Evolutionary conservation across 2,797 vertebrate species (phyloP), one percentile per base, ranked within the genome.

Genomic region (Triplophysa yarkandensis): DNA sequence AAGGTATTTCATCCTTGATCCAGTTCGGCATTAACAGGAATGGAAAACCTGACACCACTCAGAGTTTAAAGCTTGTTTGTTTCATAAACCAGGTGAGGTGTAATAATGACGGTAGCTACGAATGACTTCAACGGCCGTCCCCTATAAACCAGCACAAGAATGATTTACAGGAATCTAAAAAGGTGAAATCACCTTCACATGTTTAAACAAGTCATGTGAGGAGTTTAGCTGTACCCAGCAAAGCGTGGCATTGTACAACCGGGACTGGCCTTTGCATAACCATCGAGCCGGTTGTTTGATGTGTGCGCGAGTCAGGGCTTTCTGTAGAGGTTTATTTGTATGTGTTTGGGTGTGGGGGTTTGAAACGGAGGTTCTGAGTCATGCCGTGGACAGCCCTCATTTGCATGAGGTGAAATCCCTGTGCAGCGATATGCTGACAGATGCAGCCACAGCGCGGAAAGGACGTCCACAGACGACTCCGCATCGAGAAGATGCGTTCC

Each of bases 381-480:
- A 83, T 58, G 43, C 67, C 67, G 28, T 68, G 41, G 76, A 70
- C 66, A 48, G 63, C 52, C 23, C 54, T 54, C 34, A 83, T 84
- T 84, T 84, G 81, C 83, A 83, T 84, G 34, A 68, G 83, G 83
- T 83, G 78, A 81, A 84, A 83, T 70, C 83, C 80, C 81, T 69
- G 28, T 50, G 30, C 58, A 54, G 43, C 4, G 57, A 62, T 32
- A 46, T 67, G 30, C 28, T 62, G 52, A 69, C 58, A 68, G 65
- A 76, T 68, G 36, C 69, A 74, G 68, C 14, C 28, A 8, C 55
- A 34, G 55, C 9, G 28, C 9, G 5, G 30, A 43, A 41, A 57
- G 52, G 39, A 48, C 8, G 21, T 57, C 17, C 64, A 57, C 61
- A 67, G n/a, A 32, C 55, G 25, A 7, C 21, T 55, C 61, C 21